Evolutionary conservation across 2,797 vertebrate genomes (phyloP), one percentile per base, ranked within the genome.

Genomic region (Melanotaenia trifasciata): DNA sequence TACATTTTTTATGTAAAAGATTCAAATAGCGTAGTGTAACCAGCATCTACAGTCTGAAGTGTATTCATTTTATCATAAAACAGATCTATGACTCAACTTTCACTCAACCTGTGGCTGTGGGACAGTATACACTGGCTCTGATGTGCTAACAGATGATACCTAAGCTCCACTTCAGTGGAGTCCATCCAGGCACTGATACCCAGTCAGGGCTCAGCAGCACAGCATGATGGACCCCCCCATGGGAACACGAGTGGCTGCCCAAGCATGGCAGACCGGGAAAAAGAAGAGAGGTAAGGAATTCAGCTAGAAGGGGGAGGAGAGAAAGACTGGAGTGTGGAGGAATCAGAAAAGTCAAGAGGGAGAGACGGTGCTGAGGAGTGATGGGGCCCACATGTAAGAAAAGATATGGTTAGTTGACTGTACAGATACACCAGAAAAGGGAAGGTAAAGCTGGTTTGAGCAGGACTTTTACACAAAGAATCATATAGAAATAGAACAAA

Each of bases 71-170:
- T 0, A 57, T 76, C 28, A 7, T 57, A 50, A 72, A 78, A 22
- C 32, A 78, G 24, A 79, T 77, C 38, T 67, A 76, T 62, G 72
- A 62, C 70, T 80, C 61, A 58, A 76, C 54, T 70, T 74, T 78
- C 63, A 58, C 60, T 70, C 35, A 65, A 63, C 51, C 58, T 50
- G 62, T 32, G 62, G 81, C 82, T 68, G 61, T 73, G 78, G 83
- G 72, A 83, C 71, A 54, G 26, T 13, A 2, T 43, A 57, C 53
- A 74, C 50, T 72, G 69, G 65, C 79, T 72, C 68, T 76, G 74
- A 84, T 84, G 72, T 76, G 81, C 89, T 60, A 85, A 88, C 87
- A 89, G 84, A 89, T 84, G 85, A 92, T 83, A 89, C 80, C 87
- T 87, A 79, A 88, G 84, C 76, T 78, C 58, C 56, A 51, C 76